Conservation (phyloP, 2,888 invertebrate genomes). For the Synergus umbraculus region DNA sequence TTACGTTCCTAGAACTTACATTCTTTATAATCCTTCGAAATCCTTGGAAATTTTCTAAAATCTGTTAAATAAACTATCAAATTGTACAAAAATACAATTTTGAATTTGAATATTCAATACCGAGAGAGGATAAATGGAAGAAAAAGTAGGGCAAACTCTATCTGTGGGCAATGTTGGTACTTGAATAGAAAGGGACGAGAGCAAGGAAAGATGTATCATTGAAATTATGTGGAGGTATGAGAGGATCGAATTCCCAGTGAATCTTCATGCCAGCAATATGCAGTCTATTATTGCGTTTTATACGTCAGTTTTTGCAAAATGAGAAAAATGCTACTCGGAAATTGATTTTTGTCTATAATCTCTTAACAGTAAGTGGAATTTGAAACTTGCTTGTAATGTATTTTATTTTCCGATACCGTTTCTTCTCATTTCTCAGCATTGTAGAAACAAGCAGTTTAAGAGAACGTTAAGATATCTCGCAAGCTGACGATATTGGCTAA, state of each 20-base stretch:
- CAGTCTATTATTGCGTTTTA: neutral
- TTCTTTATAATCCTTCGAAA: no score
- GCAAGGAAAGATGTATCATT: constrained; percentile 23
- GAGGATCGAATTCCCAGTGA: neutral
- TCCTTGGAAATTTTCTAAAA: no score
- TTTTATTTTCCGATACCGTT: neutral
- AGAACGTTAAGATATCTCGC: neutral
- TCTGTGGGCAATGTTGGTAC: constrained; percentile 50
- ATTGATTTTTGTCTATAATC: neutral
- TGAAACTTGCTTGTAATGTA: neutral
- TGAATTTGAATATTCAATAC: neutral
- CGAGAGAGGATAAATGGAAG: constrained; percentile 55
- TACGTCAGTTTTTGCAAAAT: neutral
- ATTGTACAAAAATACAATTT: neutral
- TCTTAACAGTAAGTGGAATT: neutral
- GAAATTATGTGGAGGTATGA: constrained; percentile 9
- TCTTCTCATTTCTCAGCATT: neutral
- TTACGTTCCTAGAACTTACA: no score
- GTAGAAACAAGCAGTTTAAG: neutral
- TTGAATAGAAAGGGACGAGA: constrained; percentile 6
- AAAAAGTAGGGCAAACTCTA: constrained; percentile 61
- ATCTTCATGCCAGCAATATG: constrained; percentile 2
- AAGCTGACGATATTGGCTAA: constrained; percentile 17
- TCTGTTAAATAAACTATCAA: no score
- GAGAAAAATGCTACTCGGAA: neutral